phyloP scores from a whole-genome alignment of 2,113 vertebrate genomes.

The Microcebus jonahi region DNA sequence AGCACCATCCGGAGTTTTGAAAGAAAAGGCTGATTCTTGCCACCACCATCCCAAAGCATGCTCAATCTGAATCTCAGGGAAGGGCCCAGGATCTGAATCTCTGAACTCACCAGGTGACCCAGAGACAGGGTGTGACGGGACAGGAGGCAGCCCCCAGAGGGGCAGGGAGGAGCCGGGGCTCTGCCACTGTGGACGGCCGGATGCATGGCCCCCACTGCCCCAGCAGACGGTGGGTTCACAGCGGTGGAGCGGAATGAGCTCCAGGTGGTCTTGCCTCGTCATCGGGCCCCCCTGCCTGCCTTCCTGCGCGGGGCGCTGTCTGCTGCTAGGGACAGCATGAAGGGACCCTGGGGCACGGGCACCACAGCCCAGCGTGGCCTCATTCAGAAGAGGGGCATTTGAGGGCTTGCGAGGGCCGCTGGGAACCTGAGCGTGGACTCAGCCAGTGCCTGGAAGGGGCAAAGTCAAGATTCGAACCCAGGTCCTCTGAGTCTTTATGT shows the following conservation, averaged over 20 bases:
- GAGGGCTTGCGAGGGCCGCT: neutral
- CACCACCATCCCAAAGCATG: neutral
- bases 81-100: neutral
- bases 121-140: neutral
- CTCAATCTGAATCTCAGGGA: neutral
- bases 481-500: neutral
- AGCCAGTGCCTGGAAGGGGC: neutral
- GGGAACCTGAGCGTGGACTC: neutral
- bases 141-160: neutral
- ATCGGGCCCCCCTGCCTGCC: accelerated
- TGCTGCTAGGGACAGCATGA: neutral
- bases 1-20: neutral
- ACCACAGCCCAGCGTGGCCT: neutral
- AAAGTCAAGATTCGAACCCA: neutral
- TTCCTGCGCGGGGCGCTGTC: neutral
- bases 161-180: neutral
- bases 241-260: neutral
- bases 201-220: neutral
- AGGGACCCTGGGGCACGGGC: neutral
- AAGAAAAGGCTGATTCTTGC: neutral
- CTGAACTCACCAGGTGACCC: neutral
- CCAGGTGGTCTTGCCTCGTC: neutral
- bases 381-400: neutral
- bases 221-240: neutral
- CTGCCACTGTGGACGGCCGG: neutral